These are phyloP conservation scores for Coluber constrictor DNA, from an alignment of 2,797 vertebrate species.

Conservation along the genomic window DNA sequence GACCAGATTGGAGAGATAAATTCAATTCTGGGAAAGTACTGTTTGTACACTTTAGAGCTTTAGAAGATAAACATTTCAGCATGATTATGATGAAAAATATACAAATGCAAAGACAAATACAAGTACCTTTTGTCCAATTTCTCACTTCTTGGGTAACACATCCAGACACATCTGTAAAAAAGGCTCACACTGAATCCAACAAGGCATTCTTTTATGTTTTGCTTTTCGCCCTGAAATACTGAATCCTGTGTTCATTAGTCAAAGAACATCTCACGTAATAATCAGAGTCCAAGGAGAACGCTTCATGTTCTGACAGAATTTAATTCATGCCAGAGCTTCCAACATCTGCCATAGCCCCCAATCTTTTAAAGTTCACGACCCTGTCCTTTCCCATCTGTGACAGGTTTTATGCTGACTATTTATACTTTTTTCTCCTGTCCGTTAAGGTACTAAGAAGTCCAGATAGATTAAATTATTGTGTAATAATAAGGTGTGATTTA, in stretches of 20 bases:
- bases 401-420: constrained; percentile 9
- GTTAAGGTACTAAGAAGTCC: constrained; percentile 20
- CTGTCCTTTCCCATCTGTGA: not conserved
- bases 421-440: constrained; percentile 16
- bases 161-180: constrained; percentile 9
- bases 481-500: constrained; percentile 28
- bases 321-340: not conserved
- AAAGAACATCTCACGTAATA: not conserved
- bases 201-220: constrained; percentile 4
- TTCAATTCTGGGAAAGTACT: not conserved
- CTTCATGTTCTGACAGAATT: constrained; percentile 29
- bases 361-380: constrained; percentile 18
- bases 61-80: not conserved
- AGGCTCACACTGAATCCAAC: constrained; percentile 7
- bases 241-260: not conserved
- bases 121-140: not conserved
- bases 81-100: not conserved
- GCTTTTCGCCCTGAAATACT: not conserved
- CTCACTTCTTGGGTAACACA: constrained; percentile 34
- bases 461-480: constrained; percentile 48
- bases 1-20: not conserved
- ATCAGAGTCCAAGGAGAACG: constrained; percentile 12
- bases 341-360: not conserved
- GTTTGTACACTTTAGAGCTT: not conserved
- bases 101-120: not conserved